Evolutionary conservation across 2,888 invertebrate genomes (phyloP).

Genomic region (Troglohyphantes excavatus): DNA sequence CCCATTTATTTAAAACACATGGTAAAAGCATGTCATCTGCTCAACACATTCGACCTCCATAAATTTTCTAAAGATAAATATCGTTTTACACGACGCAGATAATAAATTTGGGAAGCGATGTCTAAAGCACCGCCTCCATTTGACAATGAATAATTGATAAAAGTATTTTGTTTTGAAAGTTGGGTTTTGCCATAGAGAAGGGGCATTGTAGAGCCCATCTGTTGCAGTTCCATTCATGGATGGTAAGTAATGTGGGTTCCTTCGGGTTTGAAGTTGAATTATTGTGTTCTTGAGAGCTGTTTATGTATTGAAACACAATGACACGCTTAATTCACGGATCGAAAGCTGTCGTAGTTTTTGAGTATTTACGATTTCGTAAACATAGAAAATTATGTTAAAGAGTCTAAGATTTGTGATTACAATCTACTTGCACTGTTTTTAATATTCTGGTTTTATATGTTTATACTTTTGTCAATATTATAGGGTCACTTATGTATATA

Average conservation of each 20-base stretch:
- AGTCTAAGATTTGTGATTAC: too few species aligned
- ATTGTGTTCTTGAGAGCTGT: too few species aligned
- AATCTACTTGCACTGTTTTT: too few species aligned
- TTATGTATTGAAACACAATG: too few species aligned
- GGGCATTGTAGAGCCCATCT: not conserved
- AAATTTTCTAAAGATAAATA: constrained; percentile 32
- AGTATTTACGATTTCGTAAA: too few species aligned
- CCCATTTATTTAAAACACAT: constrained; percentile 21
- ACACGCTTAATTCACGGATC: too few species aligned
- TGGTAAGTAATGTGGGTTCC: not conserved
- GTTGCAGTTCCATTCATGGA: not conserved
- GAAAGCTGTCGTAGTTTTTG: too few species aligned
- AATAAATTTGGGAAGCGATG: constrained; percentile 36
- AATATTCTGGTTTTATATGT: too few species aligned
- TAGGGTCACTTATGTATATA: too few species aligned
- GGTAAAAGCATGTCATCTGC: not conserved
- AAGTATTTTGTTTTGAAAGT: constrained; percentile 8
- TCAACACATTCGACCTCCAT: not conserved
- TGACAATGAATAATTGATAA: constrained; percentile 52
- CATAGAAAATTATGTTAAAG: too few species aligned
- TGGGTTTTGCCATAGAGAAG: not conserved
- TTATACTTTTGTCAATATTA: too few species aligned
- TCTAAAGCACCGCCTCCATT: not conserved
- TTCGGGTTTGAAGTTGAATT: not conserved
- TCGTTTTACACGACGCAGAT: constrained; percentile 18